Conservation (phyloP, 1,140 invertebrate species). For the Ectropis grisescens region DNA sequence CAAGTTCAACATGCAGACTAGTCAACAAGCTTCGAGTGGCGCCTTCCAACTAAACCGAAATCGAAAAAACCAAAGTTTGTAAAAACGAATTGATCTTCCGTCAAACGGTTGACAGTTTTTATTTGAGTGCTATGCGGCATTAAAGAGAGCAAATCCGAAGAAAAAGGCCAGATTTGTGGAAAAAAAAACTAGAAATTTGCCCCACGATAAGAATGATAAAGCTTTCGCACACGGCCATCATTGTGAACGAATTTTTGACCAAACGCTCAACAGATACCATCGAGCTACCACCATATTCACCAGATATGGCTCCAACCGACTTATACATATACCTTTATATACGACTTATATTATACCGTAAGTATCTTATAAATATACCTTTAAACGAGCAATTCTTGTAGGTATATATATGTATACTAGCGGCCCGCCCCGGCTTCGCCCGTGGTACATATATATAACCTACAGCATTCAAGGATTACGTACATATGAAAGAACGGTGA, state of each 20-base stretch:
- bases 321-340: neutral
- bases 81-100: neutral
- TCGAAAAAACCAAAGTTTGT: neutral
- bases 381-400: too few relatives aligned
- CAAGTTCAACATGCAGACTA: neutral
- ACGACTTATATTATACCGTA: neutral
- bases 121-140: neutral
- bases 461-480: too few relatives aligned
- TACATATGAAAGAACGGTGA: too few relatives aligned
- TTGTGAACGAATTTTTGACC: too few relatives aligned
- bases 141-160: neutral
- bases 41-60: neutral
- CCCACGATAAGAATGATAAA: neutral
- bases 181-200: neutral
- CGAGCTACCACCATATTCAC: neutral
- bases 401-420: too few relatives aligned
- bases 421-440: too few relatives aligned
- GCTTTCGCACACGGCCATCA: too few relatives aligned
- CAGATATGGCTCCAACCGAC: too few relatives aligned
- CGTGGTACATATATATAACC: too few relatives aligned
- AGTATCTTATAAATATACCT: too few relatives aligned
- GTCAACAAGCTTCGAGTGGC: neutral
- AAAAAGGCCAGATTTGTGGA: neutral
- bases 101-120: neutral
- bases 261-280: too few relatives aligned